Base-by-base conservation (phyloP, 1,140 invertebrate species). In the Drepana arcuata region DNA sequence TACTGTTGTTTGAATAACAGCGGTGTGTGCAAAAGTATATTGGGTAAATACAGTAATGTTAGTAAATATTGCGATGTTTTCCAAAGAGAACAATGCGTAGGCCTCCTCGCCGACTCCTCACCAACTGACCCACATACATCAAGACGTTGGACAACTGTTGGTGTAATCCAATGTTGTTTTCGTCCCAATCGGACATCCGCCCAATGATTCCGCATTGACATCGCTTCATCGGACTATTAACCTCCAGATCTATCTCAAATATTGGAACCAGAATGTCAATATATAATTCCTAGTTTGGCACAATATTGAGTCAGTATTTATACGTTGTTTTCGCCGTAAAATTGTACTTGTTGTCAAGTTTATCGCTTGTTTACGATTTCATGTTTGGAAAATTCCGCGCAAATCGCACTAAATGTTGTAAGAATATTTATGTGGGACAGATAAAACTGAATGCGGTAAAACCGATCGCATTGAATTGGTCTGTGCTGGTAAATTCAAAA, bases 51-150 rank as follows among this genome's bases (percentile, higher is more conserved):
- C 29, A 10, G 30, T 26, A 32, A 14, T 63, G 56, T 63, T 67
- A 45, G 59, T 67, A 67, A 67, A 67, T 63, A 67, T 33, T 24
- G 32, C 30, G 35, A 40, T 58, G 44, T 52, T 53, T 64, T 46
- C 31, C 26, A 48, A 48, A 40, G 34, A 45, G 48, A 53, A 58
- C 56, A 58, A 60, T 60, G 56, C 48, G 48, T 58, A 43, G 48
- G 43, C 29, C 39, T 16, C 18, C 29, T 32, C 37, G 36, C 34
- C 18, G 23, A 29, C 24, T 33, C 14, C 10, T 39, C 28, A 29
- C 35, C 43, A 16, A 49, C 41, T 57, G 57, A 61, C 57, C 54
- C 33, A 65, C 33, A 47, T 50, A 9, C 9, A 21, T 21, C 18
- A 21, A 5, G 9, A 21, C 18, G 9, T 21, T 9, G 4, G 18